phyloP scores from a whole-genome alignment of 2,888 invertebrate genomes.

The Lithophane semibrunnea region DNA sequence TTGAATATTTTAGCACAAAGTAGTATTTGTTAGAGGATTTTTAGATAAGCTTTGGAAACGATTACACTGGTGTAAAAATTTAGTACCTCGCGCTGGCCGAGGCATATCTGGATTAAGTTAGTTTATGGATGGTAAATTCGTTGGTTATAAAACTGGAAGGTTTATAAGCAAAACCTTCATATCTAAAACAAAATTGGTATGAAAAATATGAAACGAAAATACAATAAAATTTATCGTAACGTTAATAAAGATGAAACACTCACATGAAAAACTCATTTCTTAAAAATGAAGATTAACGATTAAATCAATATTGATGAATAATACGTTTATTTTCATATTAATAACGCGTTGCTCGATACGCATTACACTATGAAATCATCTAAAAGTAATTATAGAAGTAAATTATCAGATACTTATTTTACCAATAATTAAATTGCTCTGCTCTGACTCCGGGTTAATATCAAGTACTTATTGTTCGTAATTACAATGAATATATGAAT shows the following conservation, averaged over 20 bases:
- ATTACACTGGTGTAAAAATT: neutral
- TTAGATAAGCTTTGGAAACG: conserved; percentile 6
- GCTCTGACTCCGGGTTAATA: neutral
- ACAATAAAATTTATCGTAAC: too few relatives aligned
- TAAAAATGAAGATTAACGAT: neutral
- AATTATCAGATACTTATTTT: neutral
- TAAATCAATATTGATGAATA: neutral
- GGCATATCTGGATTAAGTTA: neutral
- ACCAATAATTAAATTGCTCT: neutral
- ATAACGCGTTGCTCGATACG: neutral
- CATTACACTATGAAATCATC: conserved; percentile 3
- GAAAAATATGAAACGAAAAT: neutral
- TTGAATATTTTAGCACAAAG: conserved; percentile 50
- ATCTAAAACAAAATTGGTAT: neutral
- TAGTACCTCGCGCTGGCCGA: too few relatives aligned
- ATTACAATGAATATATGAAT: neutral
- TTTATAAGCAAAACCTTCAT: neutral
- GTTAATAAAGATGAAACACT: neutral
- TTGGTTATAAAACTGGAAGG: neutral
- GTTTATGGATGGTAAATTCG: neutral
- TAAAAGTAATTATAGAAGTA: neutral
- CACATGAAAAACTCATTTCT: conserved; percentile 3
- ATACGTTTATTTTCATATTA: neutral
- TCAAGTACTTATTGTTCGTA: neutral
- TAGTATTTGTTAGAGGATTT: conserved; percentile 11